These are phyloP conservation scores for Stenoptilia bipunctidactyla DNA, from an alignment of 2,888 invertebrate genomes.

Conservation along the genomic window DNA sequence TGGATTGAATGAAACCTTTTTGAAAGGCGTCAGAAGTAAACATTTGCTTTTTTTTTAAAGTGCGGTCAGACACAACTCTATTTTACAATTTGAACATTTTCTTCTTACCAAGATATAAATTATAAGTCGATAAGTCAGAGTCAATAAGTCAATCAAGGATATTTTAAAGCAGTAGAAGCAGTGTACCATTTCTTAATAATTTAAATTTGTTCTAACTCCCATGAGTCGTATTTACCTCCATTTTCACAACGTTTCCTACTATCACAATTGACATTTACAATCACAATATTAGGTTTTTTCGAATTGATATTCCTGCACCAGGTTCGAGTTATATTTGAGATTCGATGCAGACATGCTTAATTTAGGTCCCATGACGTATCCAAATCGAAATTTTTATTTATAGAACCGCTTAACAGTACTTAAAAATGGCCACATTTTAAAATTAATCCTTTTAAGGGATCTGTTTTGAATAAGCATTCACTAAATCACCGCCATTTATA, in stretches of 20 bases:
- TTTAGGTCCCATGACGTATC: neutral
- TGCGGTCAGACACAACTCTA: no score
- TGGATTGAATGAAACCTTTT: no score
- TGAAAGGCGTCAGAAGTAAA: no score
- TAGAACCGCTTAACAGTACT: neutral
- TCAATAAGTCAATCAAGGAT: no score
- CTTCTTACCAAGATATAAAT: no score
- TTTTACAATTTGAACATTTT: no score
- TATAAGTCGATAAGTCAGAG: no score
- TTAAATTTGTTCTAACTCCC: neutral
- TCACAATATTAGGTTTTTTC: slow-evolving; percentile 22
- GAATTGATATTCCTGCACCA: slow-evolving; percentile 14
- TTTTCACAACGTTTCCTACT: slow-evolving; percentile 9
- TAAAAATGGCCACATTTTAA: neutral
- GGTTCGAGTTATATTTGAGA: slow-evolving; percentile 1
- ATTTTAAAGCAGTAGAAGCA: no score
- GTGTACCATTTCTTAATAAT: neutral
- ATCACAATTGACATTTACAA: slow-evolving; percentile 28
- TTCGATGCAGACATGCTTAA: neutral
- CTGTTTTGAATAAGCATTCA: no score
- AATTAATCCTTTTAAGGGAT: neutral
- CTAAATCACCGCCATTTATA: no score
- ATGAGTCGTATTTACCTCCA: neutral
- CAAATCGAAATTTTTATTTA: neutral
- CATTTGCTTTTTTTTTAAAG: no score